phyloP scores from a whole-genome alignment of 2,113 vertebrate species.

The Zosterops hypoxanthus region DNA sequence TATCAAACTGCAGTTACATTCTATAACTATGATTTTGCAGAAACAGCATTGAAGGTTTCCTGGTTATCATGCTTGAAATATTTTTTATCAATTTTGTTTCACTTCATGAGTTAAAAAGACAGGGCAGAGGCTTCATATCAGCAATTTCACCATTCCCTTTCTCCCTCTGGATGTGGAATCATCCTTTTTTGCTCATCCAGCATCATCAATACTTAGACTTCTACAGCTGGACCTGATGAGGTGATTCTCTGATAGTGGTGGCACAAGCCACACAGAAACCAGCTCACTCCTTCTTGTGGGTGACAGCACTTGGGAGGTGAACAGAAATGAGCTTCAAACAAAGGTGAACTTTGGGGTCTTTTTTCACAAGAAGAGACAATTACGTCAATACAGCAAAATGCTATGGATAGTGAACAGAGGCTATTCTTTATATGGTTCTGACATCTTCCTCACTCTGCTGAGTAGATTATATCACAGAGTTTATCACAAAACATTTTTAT shows the following conservation, averaged over 20 bases:
- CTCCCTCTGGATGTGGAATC: not conserved
- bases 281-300: not conserved
- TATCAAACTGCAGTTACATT: not conserved
- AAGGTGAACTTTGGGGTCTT: not conserved
- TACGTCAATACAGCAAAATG: not conserved
- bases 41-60: not conserved
- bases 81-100: conserved; percentile 2
- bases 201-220: not conserved
- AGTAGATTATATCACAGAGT: not conserved
- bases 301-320: not conserved
- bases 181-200: not conserved
- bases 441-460: not conserved
- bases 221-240: not conserved
- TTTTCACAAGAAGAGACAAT: not conserved
- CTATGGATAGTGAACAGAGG: not conserved
- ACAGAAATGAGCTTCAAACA: not conserved
- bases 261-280: not conserved
- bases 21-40: not conserved
- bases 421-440: not conserved
- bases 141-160: not conserved
- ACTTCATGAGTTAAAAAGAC: not conserved
- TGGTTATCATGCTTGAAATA: not conserved
- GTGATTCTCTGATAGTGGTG: not conserved
- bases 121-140: not conserved
- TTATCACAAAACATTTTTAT: not conserved